These are phyloP conservation scores for Silvanus unidentatus DNA, from an alignment of 2,888 invertebrate species.

Conservation along the genomic window DNA sequence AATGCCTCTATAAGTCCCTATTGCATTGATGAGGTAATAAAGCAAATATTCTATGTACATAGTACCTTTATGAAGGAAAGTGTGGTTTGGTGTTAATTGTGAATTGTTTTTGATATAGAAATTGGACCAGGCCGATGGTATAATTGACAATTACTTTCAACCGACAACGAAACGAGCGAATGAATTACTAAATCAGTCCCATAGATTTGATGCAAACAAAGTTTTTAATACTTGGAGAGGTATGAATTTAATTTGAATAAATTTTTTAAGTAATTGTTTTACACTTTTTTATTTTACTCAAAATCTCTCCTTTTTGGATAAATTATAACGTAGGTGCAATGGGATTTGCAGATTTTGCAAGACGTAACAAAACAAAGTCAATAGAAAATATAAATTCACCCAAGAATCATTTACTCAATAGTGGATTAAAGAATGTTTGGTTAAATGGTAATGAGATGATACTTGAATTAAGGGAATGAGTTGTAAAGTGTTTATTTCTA, in stretches of 20 bases:
- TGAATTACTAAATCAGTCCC: conserved; percentile 54
- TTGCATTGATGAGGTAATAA: conserved; percentile 18
- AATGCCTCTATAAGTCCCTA: conserved; percentile 17
- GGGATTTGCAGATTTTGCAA: conserved; percentile 37
- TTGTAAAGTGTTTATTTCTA: conserved; percentile 12
- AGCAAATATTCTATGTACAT: no score
- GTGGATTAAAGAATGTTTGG: conserved; percentile 32
- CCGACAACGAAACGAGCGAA: conserved; percentile 54
- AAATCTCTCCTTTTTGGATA: neutral
- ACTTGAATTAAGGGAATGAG: neutral
- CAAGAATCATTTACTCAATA: conserved; percentile 13
- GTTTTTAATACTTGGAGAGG: conserved; percentile 53
- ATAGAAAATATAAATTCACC: conserved; percentile 29
- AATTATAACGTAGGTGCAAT: conserved; percentile 15
- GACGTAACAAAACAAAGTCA: conserved; percentile 33
- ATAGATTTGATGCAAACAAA: conserved; percentile 50
- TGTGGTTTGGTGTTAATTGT: no score
- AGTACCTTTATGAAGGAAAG: no score
- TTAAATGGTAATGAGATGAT: conserved; percentile 23
- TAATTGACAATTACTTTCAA: conserved; percentile 69
- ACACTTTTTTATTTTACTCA: neutral
- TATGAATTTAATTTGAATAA: conserved; percentile 22
- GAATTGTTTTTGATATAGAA: conserved; percentile 12
- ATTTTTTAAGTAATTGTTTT: neutral
- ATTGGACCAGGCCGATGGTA: conserved; percentile 47